A percentile compares a stretch with the other conserved stretches of the same genome.
phyloP scores from a whole-genome alignment of 2,113 vertebrate genomes.

The Osmerus mordax region DNA sequence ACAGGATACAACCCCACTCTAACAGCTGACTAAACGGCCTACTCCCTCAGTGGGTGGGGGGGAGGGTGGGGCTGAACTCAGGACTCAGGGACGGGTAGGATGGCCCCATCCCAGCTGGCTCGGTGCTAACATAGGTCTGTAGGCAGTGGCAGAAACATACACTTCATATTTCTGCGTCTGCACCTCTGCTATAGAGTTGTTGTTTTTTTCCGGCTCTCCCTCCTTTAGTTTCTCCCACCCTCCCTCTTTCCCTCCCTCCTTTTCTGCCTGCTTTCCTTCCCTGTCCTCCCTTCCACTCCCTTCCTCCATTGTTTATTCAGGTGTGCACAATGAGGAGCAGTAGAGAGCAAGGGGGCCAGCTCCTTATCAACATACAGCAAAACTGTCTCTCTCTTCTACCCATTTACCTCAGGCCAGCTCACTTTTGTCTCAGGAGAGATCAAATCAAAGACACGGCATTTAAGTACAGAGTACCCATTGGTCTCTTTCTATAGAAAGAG shows the following conservation, averaged over 20 bases:
- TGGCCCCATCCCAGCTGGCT: background rate
- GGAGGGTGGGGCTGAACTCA: background rate
- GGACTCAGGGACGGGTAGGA: background rate
- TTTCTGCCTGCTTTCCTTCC: constrained; percentile 20
- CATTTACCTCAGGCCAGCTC: background rate
- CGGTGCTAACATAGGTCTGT: background rate
- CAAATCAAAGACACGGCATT: background rate
- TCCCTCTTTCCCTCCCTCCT: constrained; percentile 18
- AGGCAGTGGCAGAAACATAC: background rate
- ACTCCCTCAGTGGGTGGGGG: background rate
- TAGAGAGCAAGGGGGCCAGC: constrained; percentile 16
- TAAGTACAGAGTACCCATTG: too few relatives aligned
- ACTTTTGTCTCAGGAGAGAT: background rate
- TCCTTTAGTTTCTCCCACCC: constrained; percentile 19
- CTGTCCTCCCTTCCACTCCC: constrained; percentile 41
- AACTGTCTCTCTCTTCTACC: background rate
- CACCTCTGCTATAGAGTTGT: constrained; percentile 38
- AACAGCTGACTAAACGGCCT: constrained; percentile 2
- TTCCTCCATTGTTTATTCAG: constrained; percentile 69
- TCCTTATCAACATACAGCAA: constrained; percentile 33
- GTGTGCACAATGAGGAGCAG: constrained; percentile 49
- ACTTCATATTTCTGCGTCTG: background rate
- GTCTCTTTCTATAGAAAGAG: too few relatives aligned
- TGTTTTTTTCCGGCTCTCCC: constrained; percentile 24
- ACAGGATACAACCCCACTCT: background rate